Conservation (phyloP, 1,140 invertebrate species). For the Drosophila sp. region DNA sequence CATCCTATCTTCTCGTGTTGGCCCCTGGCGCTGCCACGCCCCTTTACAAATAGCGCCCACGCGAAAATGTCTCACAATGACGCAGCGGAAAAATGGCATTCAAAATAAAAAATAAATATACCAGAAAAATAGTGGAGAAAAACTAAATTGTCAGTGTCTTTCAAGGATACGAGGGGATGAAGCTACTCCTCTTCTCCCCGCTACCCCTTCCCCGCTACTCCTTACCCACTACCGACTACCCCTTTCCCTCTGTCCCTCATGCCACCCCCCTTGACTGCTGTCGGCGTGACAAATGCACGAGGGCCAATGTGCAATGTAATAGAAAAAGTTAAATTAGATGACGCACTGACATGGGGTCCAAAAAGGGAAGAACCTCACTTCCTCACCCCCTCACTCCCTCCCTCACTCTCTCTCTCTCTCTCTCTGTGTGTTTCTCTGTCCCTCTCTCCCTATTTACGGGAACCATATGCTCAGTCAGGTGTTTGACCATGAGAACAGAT, state of each 20-base stretch:
- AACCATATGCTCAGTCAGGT: background rate
- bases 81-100: constrained; percentile 70
- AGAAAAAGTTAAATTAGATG: constrained; percentile 81
- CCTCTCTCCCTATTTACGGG: too few species aligned
- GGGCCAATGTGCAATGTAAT: constrained; percentile 72
- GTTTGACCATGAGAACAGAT: constrained; percentile 12
- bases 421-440: too few species aligned
- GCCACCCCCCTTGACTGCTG: constrained; percentile 1
- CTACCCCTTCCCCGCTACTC: background rate
- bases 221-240: background rate
- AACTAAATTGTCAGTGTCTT: constrained; percentile 57
- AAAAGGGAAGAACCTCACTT: background rate
- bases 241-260: background rate
- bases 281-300: constrained; percentile 66
- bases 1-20: background rate
- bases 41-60: constrained; percentile 36
- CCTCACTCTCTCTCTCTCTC: too few species aligned
- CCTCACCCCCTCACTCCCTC: background rate
- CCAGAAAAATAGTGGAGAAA: constrained; percentile 16
- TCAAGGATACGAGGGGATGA: constrained; percentile 61
- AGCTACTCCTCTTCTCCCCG: background rate
- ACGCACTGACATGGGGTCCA: constrained; percentile 57
- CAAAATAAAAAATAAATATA: constrained; percentile 26
- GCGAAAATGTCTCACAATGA: constrained; percentile 75
- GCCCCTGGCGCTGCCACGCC: constrained; percentile 4